Conservation (phyloP, 23 tunicate species). For the Trididemnum miniatum region DNA sequence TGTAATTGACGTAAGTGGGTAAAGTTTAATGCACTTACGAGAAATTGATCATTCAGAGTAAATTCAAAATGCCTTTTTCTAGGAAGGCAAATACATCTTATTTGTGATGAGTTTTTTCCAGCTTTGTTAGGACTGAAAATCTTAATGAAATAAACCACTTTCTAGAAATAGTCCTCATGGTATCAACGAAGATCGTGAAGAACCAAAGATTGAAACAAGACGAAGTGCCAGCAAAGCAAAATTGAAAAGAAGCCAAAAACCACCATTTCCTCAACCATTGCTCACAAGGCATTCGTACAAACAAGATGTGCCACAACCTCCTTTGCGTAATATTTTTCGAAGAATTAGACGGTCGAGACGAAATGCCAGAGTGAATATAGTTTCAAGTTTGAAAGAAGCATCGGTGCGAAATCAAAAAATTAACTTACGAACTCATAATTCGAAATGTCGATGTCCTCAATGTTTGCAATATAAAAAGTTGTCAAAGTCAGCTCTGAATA, state of each 20-base stretch:
- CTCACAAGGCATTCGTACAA: conserved; percentile 53
- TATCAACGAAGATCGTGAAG: conserved; percentile 26
- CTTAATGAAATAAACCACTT: too few relatives aligned
- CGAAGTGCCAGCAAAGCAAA: not conserved
- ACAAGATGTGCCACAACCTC: conserved; percentile 65
- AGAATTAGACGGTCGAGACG: conserved; percentile 69
- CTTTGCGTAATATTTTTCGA: conserved; percentile 58
- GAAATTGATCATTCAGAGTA: too few relatives aligned
- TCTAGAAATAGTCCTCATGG: conserved; percentile 86
- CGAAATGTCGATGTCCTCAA: not conserved
- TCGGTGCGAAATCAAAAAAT: not conserved
- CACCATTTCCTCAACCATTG: conserved; percentile 69
- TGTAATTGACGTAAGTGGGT: too few relatives aligned
- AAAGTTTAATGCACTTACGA: too few relatives aligned
- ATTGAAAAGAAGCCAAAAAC: conserved; percentile 23
- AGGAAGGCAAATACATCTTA: too few relatives aligned
- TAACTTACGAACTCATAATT: not conserved
- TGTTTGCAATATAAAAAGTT: not conserved
- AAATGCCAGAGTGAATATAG: conserved; percentile 43
- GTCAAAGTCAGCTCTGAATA: not conserved
- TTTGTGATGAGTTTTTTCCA: too few relatives aligned
- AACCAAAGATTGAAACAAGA: conserved; percentile 27
- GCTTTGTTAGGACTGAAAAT: too few relatives aligned
- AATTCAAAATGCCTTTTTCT: too few relatives aligned
- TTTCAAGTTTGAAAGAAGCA: not conserved